Evolutionary conservation across 2,888 invertebrate genomes (phyloP).

Genomic region (Drosophila paramelanica): DNA sequence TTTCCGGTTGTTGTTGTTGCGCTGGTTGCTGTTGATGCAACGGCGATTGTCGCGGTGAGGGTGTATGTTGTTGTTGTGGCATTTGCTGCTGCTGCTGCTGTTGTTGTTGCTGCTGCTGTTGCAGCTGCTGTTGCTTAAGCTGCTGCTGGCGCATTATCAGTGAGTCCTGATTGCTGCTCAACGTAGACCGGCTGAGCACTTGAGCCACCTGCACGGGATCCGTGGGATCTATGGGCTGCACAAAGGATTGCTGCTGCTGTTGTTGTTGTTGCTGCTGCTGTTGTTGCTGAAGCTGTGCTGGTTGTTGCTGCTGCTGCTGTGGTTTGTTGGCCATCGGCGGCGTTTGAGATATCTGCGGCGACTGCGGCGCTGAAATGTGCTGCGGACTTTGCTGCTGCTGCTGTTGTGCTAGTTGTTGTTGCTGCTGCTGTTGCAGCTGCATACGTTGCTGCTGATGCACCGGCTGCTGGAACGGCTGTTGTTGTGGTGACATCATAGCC

Average conservation of each 20-base stretch:
- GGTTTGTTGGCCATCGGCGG: conserved; percentile 74
- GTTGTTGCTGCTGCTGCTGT: conserved; percentile 65
- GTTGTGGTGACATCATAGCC: conserved; percentile 68
- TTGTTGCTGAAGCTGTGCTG: conserved; percentile 62
- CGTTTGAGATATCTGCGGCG: conserved; percentile 80
- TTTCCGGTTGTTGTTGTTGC: conserved; percentile 42
- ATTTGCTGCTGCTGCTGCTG: conserved; percentile 55
- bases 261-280: conserved; percentile 62
- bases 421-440: conserved; percentile 75
- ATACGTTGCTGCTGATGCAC: conserved; percentile 78
- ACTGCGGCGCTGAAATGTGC: conserved; percentile 78
- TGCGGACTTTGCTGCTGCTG: conserved; percentile 81
- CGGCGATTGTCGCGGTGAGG: conserved; percentile 57
- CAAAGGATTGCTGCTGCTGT: conserved; percentile 71
- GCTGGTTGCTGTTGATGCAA: conserved; percentile 63
- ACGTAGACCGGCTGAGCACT: conserved; percentile 82
- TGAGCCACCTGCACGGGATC: conserved; percentile 85
- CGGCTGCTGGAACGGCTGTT: conserved; percentile 82
- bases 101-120: conserved; percentile 76
- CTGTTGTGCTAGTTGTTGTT: conserved; percentile 69
- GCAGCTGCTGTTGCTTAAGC: conserved; percentile 80
- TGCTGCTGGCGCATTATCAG: conserved; percentile 83
- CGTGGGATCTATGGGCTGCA: conserved; percentile 84
- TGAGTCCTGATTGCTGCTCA: conserved; percentile 84
- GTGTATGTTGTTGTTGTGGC: conserved; percentile 54